Evolutionary conservation across 2,797 vertebrate species (phyloP).

Genomic region (Hydrocynus forskahlii): DNA sequence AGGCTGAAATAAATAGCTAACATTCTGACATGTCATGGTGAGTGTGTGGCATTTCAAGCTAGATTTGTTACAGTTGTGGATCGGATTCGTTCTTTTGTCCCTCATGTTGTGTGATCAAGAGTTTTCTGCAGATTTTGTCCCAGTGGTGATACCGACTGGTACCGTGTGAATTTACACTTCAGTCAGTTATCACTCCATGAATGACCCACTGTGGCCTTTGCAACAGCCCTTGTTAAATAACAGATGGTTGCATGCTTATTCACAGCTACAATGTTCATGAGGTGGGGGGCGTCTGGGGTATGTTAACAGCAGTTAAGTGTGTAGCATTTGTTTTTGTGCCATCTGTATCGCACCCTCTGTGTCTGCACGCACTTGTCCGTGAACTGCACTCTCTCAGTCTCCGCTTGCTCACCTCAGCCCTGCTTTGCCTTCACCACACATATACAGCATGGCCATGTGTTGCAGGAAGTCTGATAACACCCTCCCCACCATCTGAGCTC

Average conservation of each 20-base stretch:
- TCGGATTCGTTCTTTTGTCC: too few relatives aligned
- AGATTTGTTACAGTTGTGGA: too few relatives aligned
- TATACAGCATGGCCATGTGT: not conserved
- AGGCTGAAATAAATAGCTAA: too few relatives aligned
- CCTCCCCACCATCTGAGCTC: slow-evolving; percentile 16
- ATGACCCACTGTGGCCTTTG: slow-evolving; percentile 4
- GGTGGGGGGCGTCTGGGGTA: not conserved
- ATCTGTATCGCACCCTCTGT: slow-evolving; percentile 20
- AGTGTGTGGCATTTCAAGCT: too few relatives aligned
- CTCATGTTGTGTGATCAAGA: too few relatives aligned
- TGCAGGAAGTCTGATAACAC: not conserved
- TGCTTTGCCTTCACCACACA: not conserved
- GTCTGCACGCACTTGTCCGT: not conserved
- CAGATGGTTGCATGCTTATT: slow-evolving; percentile 13
- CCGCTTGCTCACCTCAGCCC: not conserved
- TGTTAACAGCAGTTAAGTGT: not conserved
- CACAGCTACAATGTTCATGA: slow-evolving; percentile 1
- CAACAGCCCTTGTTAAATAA: not conserved
- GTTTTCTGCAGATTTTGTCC: too few relatives aligned
- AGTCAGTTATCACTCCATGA: not conserved
- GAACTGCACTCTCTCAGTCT: slow-evolving; percentile 1
- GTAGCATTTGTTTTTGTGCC: slow-evolving; percentile 4
- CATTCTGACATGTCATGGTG: too few relatives aligned
- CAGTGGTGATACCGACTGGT: too few relatives aligned
- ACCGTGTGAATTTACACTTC: not conserved